Base-by-base conservation (phyloP, 2,797 vertebrate species). In the Graptemys geographica region DNA sequence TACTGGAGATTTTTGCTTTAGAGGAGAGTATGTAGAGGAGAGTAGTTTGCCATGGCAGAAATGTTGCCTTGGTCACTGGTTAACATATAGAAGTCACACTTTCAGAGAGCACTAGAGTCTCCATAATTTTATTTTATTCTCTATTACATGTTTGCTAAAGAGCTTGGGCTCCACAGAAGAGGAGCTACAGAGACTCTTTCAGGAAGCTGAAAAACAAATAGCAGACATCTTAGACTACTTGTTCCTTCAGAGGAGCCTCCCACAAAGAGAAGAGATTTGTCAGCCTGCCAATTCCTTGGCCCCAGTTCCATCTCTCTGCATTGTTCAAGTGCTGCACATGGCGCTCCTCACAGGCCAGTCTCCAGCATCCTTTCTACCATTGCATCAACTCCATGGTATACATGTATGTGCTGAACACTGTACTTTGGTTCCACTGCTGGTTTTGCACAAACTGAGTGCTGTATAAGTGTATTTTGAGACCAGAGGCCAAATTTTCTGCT, bases 371-470 rank as follows among this genome's bases (percentile, higher is more conserved):
- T 52, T 41, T 27, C 52, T 81, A n/a, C 5, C 56, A 25, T 0
- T 44, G 65, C n/a, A 88, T 69, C 49, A 80, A 18, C 27, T 59
- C 4, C 52, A 11, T 0, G 0, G 21, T 57, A 19, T n/a, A 65
- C 41, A 2, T 0, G 0, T 16, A 13, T 65, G 18, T 51, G 1
- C 10, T 2, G 33, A 23, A 51, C 8, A 6, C 53, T 1, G 0
- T 31, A n/a, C 21, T 27, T 5, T 11, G 0, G 0, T 31, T 37
- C 56, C 41, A 31, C 25, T 31, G 12, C 44, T 28, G 74, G 41
- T 13, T 78, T 78, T 49, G 44, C 25, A 78, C 41, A 13, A 78
- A 12, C 23, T 27, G 25, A 47, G 37, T 47, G 37, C 69, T 44
- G 37, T 41, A 7, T 6, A 27, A 76, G 21, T 74, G 69, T 9